A percentile compares a stretch with the other conserved stretches of the same genome.
phyloP scores from a whole-genome alignment of 2,797 vertebrate genomes.

The Channallabes apus region DNA sequence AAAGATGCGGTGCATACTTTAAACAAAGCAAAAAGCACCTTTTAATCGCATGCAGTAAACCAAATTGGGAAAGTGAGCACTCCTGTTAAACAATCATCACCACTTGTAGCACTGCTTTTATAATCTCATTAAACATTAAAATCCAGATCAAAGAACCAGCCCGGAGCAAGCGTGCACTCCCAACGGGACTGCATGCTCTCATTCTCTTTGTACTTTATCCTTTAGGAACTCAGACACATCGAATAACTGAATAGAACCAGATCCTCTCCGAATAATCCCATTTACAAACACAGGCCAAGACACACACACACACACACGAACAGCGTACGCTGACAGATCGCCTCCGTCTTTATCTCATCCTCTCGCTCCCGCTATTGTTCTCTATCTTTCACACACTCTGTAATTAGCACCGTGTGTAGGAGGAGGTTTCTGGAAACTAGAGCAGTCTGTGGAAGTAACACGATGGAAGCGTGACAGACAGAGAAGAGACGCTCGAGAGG shows the following conservation, averaged over 20 bases:
- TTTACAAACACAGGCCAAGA: slow-evolving; percentile 12
- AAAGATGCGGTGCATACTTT: background rate
- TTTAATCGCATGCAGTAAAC: background rate
- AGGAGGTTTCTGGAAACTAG: slow-evolving; percentile 47
- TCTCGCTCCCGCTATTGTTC: slow-evolving; percentile 23
- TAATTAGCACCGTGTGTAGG: slow-evolving; percentile 55
- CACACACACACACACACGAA: slow-evolving; percentile 25
- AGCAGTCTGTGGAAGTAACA: slow-evolving; percentile 61
- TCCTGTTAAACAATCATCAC: slow-evolving; percentile 23
- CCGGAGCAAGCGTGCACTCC: slow-evolving; percentile 12
- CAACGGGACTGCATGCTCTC: slow-evolving; percentile 6
- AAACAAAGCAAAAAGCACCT: background rate
- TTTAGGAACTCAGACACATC: slow-evolving; percentile 5
- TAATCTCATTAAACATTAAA: slow-evolving; percentile 52
- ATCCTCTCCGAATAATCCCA: slow-evolving; percentile 30
- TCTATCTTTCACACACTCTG: slow-evolving; percentile 40
- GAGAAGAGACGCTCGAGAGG: slow-evolving; percentile 11
- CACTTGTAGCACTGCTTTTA: slow-evolving; percentile 30
- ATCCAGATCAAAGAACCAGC: slow-evolving; percentile 47
- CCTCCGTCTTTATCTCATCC: slow-evolving; percentile 38
- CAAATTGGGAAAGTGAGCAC: slow-evolving; percentile 9
- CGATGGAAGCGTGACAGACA: slow-evolving; percentile 36
- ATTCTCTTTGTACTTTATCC: slow-evolving; percentile 16
- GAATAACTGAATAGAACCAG: background rate
- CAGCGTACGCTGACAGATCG: slow-evolving; percentile 28